Evolutionary conservation across 1,140 invertebrate species (phyloP), one percentile per base, ranked within the genome.

Genomic region (Chironomus striatipennis): DNA sequence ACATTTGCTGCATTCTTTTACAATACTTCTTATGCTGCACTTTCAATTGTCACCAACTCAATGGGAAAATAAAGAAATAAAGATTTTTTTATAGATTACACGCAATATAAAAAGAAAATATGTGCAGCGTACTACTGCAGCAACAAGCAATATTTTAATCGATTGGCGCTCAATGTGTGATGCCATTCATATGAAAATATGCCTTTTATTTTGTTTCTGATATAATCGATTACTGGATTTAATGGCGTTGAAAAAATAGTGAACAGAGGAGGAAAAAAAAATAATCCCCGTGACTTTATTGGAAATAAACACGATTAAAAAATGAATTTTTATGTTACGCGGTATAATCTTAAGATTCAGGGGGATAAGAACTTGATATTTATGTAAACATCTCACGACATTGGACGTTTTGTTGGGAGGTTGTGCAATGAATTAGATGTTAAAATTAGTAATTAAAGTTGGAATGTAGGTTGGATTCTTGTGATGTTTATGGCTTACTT

Each of bases 11-110:
- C 47, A 57, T 57, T 57, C 47, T 57, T 57, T 57, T 47, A 12
- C 42, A 12, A n/a, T 47, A 12, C 2, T 47, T 47, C 43, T 12
- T 47, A 12, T n/a, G 47, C 12, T 57, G 12, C 47, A 15, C 47
- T 57, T 57, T 57, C 47, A 57, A 70, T 21, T 70, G 65, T 70
- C 65, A 70, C 17, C 65, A 20, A 57, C 47, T 57, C 10, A 57
- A 67, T 70, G n/a, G 20, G 65, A 70, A 21, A 70, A 70, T 70
- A 7, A 70, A 70, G 65, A 70, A 70, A 70, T 57, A 57, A 57
- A 57, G 47, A 57, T 57, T 57, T 57, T 47, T 47, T 57, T 10
- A 57, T 57, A 57, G 47, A 57, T 57, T 57, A 15, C 47, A 57
- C 47, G 47, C 47, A 57, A n/a, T 34, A 34, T 15, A 12, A 57